phyloP scores from a whole-genome alignment of 1,140 invertebrate genomes.

The Penaeus chinensis region DNA sequence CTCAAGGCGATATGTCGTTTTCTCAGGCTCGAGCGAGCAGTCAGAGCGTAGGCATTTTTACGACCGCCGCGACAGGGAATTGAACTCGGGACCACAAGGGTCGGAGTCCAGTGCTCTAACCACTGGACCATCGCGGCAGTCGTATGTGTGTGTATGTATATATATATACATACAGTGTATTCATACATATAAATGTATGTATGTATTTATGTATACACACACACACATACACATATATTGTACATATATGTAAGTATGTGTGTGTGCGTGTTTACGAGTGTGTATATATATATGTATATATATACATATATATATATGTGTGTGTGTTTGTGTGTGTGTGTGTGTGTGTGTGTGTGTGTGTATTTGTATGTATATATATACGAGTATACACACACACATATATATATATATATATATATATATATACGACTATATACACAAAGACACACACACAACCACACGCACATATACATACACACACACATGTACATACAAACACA shows the following conservation, averaged over 20 bases:
- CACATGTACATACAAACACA: slow-evolving; percentile 13
- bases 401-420: slow-evolving; percentile 21
- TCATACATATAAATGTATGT: slow-evolving; percentile 1
- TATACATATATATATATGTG: neutral
- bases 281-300: neutral
- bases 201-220: neutral
- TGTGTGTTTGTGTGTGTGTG: neutral
- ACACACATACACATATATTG: neutral
- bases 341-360: slow-evolving; percentile 36
- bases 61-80: no score
- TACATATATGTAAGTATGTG: neutral
- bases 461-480: neutral
- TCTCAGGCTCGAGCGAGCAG: no score
- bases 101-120: no score
- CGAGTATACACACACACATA: neutral
- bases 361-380: neutral
- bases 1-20: no score
- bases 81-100: no score
- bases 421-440: slow-evolving; percentile 11
- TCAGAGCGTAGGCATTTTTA: no score
- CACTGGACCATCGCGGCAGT: no score
- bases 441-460: neutral
- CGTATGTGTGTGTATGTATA: neutral
- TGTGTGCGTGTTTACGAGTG: neutral
- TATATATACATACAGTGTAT: neutral